These are phyloP conservation scores for Dysidea cf. avara DNA, from an alignment of 37 sponge, comb jelly and placozoan species.

Conservation along the genomic window DNA sequence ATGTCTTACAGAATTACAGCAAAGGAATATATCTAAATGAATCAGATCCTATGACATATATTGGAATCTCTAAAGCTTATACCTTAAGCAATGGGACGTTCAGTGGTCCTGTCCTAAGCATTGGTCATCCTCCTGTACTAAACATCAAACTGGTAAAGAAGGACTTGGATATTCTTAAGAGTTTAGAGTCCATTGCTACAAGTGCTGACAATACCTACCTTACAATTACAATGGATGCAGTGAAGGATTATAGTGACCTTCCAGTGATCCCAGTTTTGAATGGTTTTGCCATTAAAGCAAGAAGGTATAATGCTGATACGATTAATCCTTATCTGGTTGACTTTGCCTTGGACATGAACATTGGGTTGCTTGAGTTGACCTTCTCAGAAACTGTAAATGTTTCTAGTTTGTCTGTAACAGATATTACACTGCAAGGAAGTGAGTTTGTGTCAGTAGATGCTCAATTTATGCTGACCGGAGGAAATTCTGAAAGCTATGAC, in stretches of 20 bases:
- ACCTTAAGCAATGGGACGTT: conserved; percentile 51
- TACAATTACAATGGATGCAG: conserved; percentile 31
- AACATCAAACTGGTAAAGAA: conserved; percentile 44
- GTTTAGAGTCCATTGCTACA: conserved; percentile 81
- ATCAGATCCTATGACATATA: conserved; percentile 39
- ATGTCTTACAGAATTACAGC: conserved; percentile 19
- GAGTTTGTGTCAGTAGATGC: conserved; percentile 7
- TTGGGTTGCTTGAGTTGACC: conserved; percentile 48
- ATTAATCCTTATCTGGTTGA: conserved; percentile 40
- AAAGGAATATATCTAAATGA: conserved; percentile 36
- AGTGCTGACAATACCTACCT: conserved; percentile 67
- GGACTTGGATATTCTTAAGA: conserved; percentile 84
- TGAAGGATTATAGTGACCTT: conserved; percentile 47
- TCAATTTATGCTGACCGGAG: conserved; percentile 65
- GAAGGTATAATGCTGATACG: conserved; percentile 62
- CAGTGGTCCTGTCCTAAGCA: conserved; percentile 44
- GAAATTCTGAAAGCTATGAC: conserved; percentile 63
- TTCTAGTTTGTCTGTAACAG: conserved; percentile 39
- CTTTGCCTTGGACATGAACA: conserved; percentile 74
- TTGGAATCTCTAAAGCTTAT: conserved; percentile 51
- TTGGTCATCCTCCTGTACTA: conserved; percentile 81
- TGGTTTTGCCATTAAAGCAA: conserved; percentile 35
- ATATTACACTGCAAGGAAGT: conserved; percentile 70
- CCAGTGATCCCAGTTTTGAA: conserved; percentile 20
- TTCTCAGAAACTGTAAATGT: conserved; percentile 86